These are phyloP conservation scores for Bombycilla garrulus DNA, from an alignment of 2,113 vertebrate species.

Conservation along the genomic window DNA sequence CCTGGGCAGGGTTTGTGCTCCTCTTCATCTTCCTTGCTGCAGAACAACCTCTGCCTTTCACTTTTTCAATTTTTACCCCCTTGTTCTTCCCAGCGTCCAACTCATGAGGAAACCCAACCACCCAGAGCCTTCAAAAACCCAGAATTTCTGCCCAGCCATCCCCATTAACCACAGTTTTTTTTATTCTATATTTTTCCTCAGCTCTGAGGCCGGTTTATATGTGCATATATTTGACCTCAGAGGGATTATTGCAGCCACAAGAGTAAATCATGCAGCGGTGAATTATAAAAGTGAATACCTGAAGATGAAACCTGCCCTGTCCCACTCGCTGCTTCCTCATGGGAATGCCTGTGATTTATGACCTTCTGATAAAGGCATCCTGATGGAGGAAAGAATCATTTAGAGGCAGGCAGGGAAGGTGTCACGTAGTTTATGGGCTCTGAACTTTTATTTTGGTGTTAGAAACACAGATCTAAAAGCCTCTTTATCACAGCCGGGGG, in stretches of 20 bases:
- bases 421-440: background rate
- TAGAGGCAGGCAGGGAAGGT: slow-evolving; percentile 1
- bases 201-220: background rate
- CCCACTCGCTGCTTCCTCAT: background rate
- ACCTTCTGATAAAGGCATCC: slow-evolving; percentile 19
- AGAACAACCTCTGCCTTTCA: background rate
- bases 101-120: background rate
- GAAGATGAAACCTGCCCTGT: background rate
- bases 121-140: background rate
- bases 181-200: background rate
- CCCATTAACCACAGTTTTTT: background rate
- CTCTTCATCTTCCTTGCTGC: background rate
- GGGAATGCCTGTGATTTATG: slow-evolving; percentile 36
- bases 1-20: background rate
- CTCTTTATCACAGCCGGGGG: background rate
- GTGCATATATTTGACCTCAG: background rate
- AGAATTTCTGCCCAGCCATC: background rate
- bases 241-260: background rate
- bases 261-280: background rate
- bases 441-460: slow-evolving; percentile 12
- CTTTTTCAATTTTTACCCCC: background rate
- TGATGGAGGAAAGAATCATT: slow-evolving; percentile 18
- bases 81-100: background rate
- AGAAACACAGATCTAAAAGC: background rate
- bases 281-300: slow-evolving; percentile 25